Percentiles rank a stretch among this genome's conserved stretches.
Conservation (phyloP, 2,888 invertebrate species). For the Syrista parreyssii region DNA sequence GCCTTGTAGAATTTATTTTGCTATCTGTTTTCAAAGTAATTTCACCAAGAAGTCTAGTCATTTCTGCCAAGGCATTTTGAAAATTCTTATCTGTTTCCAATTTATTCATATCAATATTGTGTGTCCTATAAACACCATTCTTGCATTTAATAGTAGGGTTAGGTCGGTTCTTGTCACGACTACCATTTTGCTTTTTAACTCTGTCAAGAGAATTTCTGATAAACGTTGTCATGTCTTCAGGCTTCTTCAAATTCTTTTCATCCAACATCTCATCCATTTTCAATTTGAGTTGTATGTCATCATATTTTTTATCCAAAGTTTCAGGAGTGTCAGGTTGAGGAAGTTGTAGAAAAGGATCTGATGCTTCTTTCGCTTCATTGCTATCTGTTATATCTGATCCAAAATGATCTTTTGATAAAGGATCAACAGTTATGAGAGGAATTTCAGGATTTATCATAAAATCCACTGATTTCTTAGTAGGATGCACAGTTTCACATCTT, state of each 20-base stretch:
- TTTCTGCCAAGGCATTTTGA: neutral
- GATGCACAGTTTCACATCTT: neutral
- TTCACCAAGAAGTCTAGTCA: neutral
- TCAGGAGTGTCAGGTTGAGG: neutral
- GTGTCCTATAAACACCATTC: neutral
- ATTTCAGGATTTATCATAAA: neutral
- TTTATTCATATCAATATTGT: neutral
- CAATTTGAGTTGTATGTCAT: neutral
- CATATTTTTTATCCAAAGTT: constrained; percentile 9
- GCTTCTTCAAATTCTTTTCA: neutral
- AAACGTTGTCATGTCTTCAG: neutral
- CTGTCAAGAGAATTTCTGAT: neutral
- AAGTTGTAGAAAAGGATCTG: neutral
- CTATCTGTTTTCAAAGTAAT: neutral
- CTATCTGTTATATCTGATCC: neutral
- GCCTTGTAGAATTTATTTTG: neutral
- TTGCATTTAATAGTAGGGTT: neutral
- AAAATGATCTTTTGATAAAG: neutral
- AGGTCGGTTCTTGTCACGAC: neutral
- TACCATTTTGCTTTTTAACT: neutral
- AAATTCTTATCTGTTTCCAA: neutral
- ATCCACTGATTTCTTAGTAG: neutral
- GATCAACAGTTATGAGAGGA: neutral
- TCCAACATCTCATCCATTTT: constrained; percentile 15
- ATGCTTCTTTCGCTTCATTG: neutral